Percentiles rank a stretch among this genome's conserved stretches.
phyloP scores from a whole-genome alignment of 2,113 vertebrate genomes.

The Carassius auratus region DNA sequence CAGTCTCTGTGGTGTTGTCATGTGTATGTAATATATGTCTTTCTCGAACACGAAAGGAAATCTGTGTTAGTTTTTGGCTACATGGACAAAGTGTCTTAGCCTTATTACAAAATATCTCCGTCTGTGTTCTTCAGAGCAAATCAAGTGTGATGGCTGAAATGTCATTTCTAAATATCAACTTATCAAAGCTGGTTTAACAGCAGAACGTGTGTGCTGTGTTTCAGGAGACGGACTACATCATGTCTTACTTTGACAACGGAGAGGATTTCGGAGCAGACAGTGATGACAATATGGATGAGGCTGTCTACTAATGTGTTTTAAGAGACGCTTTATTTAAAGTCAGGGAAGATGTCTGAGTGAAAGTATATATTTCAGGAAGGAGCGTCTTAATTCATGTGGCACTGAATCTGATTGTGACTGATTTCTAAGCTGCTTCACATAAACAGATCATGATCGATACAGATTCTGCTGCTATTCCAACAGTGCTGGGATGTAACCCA shows the following conservation, averaged over 20 bases:
- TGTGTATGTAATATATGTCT: not conserved
- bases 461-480: slow-evolving; percentile 8
- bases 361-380: not conserved
- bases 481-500: not conserved
- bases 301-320: slow-evolving; percentile 71
- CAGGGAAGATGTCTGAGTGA: not conserved
- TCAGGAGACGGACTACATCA: slow-evolving; percentile 83
- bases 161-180: not conserved
- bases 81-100: not conserved
- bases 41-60: too few relatives aligned
- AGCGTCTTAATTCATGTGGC: not conserved
- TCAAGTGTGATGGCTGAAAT: not conserved
- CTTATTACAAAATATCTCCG: not conserved
- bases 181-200: not conserved
- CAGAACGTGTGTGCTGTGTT: not conserved
- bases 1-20: not conserved
- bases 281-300: slow-evolving; percentile 82
- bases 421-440: not conserved
- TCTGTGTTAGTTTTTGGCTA: not conserved
- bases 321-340: not conserved
- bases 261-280: slow-evolving; percentile 82
- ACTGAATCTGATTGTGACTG: not conserved
- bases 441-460: not conserved
- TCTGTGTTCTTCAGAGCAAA: not conserved
- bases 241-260: slow-evolving; percentile 85